A percentile compares a stretch with the other conserved stretches of the same genome.
Conservation (phyloP, 2,797 vertebrate species). For the Hoplostethus atlanticus region DNA sequence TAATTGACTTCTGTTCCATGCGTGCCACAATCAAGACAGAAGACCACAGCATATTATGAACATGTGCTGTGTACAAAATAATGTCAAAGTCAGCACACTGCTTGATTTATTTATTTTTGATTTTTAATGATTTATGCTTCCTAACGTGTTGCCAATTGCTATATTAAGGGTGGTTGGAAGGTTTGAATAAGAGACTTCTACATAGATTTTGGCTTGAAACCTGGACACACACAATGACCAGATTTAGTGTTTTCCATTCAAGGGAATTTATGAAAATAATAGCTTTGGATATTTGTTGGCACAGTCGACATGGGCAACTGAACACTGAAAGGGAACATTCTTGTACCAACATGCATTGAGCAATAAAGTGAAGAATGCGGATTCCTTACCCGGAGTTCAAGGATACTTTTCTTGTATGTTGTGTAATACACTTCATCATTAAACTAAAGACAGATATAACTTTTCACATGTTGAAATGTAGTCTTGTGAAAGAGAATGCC, state of each 20-base stretch:
- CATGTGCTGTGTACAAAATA: constrained; percentile 82
- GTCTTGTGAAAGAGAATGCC: constrained; percentile 21
- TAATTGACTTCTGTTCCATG: constrained; percentile 78
- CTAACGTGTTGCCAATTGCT: constrained; percentile 73
- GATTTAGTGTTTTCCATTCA: constrained; percentile 69
- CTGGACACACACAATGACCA: constrained; percentile 69
- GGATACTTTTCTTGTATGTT: constrained; percentile 40
- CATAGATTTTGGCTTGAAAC: constrained; percentile 65
- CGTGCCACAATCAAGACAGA: constrained; percentile 81
- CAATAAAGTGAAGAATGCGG: constrained; percentile 68
- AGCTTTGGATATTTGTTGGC: constrained; percentile 74
- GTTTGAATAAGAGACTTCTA: constrained; percentile 71
- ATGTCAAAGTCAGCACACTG: constrained; percentile 72
- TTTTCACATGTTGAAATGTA: constrained; percentile 37
- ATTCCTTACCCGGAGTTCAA: constrained; percentile 50
- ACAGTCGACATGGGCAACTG: constrained; percentile 64
- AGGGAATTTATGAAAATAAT: constrained; percentile 74
- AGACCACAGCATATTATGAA: constrained; percentile 79
- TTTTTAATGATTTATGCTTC: constrained; percentile 81
- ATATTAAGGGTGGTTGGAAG: constrained; percentile 78
- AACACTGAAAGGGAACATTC: constrained; percentile 61
- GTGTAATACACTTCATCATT: constrained; percentile 42
- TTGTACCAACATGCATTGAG: constrained; percentile 67
- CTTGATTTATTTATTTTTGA: constrained; percentile 80
- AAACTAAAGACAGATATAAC: constrained; percentile 27